Evolutionary conservation across 2,888 invertebrate species (phyloP), one percentile per base, ranked within the genome.

Genomic region (Pseudanteris insignis): DNA sequence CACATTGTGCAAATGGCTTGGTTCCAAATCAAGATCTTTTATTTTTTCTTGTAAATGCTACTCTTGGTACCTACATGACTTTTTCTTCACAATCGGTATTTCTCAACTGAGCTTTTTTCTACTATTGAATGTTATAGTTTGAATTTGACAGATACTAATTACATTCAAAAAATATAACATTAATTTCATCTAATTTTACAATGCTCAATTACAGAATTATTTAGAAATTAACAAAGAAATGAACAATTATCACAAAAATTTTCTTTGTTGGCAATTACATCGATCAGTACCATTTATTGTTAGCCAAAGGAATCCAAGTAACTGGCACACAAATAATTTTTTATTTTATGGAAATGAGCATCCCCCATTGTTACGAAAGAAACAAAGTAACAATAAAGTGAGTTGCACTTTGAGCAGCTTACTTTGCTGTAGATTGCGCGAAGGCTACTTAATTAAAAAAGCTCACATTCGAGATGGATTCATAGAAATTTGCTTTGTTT

Each of bases 11-110:
- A 63, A 85, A 88, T 63, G 90, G 89, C 10, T 84, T 87, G 69
- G 85, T 90, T 10, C 86, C 90, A 11, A 89, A 90, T 75, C 84
- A 85, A 34, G 90, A 91, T 74, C 81, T 92, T 46, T 83, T 92
- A 81, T 84, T 87, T 72, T 91, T 91, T 77, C 84, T 92, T 66
- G 85, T 91, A 26, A 84, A 85, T 54, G 89, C 91, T 11, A 91
- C 91, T 2, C 85, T 88, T 72, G 92, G 92, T 50, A 84, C 86
- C 51, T 89, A 86, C 75, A 82, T 89, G 73, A 83, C 85, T 41
- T 81, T 80, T 40, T 82, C 84, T 67, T 85, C 86, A 32, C 76
- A 83, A 67, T 65, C 76, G 62, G 83, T 83, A 80, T n/a, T n/a
- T n/a, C n/a, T n/a, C n/a, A n/a, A n/a, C n/a, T n/a, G n/a, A n/a